These are phyloP conservation scores for Ypsolopha scabrella DNA, from an alignment of 2,888 invertebrate genomes.

Conservation along the genomic window DNA sequence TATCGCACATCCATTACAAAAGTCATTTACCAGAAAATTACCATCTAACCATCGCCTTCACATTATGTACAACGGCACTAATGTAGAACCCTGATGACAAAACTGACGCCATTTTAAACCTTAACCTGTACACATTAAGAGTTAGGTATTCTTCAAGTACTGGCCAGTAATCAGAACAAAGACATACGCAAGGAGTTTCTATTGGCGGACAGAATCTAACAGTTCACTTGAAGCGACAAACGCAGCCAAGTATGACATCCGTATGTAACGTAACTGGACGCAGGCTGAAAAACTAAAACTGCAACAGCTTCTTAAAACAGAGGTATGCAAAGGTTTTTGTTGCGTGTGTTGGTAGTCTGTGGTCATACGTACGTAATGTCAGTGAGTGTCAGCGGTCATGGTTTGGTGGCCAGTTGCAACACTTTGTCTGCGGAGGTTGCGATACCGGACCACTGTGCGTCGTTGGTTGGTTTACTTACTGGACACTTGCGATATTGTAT, in stretches of 20 bases:
- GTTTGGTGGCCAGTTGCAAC: slow-evolving; percentile 23
- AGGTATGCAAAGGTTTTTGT: no score
- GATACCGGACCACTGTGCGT: neutral
- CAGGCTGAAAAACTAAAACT: slow-evolving; percentile 8
- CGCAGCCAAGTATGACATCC: slow-evolving; percentile 29
- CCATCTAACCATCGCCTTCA: neutral
- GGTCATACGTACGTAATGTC: neutral
- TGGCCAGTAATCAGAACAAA: neutral
- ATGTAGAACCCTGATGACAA: neutral
- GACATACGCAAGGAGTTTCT: neutral
- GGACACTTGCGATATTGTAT: no score
- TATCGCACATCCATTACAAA: neutral
- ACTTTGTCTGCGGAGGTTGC: slow-evolving; percentile 5
- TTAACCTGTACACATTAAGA: no score
- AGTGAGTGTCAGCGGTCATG: slow-evolving; percentile 53
- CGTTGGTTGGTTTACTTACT: neutral
- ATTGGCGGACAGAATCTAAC: slow-evolving; percentile 27
- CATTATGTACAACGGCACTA: neutral
- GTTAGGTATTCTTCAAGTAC: no score
- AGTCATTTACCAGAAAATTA: slow-evolving; percentile 1
- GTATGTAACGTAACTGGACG: slow-evolving; percentile 19
- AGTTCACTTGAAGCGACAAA: slow-evolving; percentile 44
- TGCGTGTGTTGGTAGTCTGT: neutral
- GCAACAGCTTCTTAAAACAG: neutral
- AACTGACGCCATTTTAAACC: no score